A percentile compares a stretch with the other conserved stretches of the same genome.
Conservation (phyloP, 2,113 vertebrate genomes). For the Pseudopipra pipra region DNA sequence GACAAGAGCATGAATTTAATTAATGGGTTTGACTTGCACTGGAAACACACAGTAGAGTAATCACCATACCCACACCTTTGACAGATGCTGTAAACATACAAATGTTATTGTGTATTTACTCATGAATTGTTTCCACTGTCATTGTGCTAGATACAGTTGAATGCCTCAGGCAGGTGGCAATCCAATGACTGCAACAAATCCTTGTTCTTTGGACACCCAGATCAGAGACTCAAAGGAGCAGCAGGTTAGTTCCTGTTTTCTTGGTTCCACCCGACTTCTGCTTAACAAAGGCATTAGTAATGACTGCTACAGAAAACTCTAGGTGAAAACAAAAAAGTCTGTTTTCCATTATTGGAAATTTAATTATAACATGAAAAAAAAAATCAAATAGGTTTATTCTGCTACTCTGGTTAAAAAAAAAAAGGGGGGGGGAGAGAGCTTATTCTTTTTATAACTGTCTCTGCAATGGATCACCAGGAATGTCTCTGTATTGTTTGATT, state of each 20-base stretch:
- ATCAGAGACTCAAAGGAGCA: not conserved
- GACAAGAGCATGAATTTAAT: slow-evolving; percentile 42
- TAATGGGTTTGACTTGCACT: slow-evolving; percentile 43
- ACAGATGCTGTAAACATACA: slow-evolving; percentile 16
- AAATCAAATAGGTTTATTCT: not conserved
- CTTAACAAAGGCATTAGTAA: not conserved
- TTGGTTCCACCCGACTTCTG: not conserved
- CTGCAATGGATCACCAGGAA: not conserved
- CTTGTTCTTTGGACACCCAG: not conserved
- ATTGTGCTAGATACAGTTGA: slow-evolving; percentile 12
- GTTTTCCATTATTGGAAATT: not conserved
- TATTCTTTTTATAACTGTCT: not conserved
- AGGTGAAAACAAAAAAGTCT: not conserved
- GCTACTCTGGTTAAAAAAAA: fast-evolving
- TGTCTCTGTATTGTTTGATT: not conserved
- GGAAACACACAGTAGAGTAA: not conserved
- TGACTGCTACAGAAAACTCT: not conserved
- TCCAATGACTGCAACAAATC: slow-evolving; percentile 6
- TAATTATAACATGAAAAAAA: not conserved
- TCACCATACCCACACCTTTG: not conserved
- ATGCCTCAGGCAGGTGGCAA: slow-evolving; percentile 25
- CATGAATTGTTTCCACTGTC: not conserved
- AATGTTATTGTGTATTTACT: slow-evolving; percentile 23
- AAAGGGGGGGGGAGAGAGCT: no score
- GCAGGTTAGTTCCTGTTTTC: not conserved